phyloP scores from a whole-genome alignment of 1,140 invertebrate species.

The Myzus persicae region DNA sequence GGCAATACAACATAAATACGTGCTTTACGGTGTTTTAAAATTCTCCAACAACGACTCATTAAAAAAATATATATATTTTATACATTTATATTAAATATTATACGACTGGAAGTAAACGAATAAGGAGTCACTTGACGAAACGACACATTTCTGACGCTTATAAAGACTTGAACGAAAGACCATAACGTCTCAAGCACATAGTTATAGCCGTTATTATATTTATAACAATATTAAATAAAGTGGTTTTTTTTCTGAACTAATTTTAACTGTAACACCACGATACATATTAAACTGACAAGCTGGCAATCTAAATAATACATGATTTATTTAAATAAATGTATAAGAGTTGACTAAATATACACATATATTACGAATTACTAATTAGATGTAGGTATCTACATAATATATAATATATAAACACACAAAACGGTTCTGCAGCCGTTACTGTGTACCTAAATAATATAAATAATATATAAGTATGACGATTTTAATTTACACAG shows the following conservation, averaged over 20 bases:
- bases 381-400: too few species aligned
- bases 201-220: neutral
- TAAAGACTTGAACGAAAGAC: neutral
- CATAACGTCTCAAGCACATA: neutral
- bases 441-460: too few species aligned
- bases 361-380: too few species aligned
- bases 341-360: too few species aligned
- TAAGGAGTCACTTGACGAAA: neutral
- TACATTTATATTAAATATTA: neutral
- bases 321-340: neutral
- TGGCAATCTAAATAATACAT: neutral
- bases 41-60: neutral
- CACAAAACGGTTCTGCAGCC: too few species aligned
- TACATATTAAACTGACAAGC: neutral
- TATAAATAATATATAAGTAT: too few species aligned
- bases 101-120: slow-evolving; percentile 9
- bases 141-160: neutral
- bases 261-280: neutral
- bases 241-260: neutral
- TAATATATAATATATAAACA: too few species aligned
- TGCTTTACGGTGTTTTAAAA: neutral
- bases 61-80: neutral
- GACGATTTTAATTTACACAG: neutral
- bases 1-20: neutral
- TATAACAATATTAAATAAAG: neutral